Base-by-base conservation (phyloP, 2,888 invertebrate genomes). In the Scaptomyza flava region DNA sequence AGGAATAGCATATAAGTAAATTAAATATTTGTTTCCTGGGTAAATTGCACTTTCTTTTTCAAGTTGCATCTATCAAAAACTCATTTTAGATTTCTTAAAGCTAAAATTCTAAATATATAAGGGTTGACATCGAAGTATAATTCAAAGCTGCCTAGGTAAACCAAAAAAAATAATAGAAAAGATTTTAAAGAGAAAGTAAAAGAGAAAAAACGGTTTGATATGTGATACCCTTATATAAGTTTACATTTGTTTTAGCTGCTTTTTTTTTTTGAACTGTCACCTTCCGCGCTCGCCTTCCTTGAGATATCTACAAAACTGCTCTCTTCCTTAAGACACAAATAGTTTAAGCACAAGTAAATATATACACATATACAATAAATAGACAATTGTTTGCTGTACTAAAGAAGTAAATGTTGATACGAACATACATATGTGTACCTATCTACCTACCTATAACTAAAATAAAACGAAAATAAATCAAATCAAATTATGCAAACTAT, bases 401-500 rank as follows among this genome's bases (percentile, higher is more conserved):
- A 61, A 60, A 62, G 58, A 43, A 53, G 63, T 81, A 56, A 52
- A 70, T 72, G 77, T 71, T 62, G 72, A 58, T 46, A 48, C 6
- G 20, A 14, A 30, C 8, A 72, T 78, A 23, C 14, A 70, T 83
- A 72, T 86, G 72, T 87, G 81, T 87, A 84, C 81, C 87, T 38
- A 38, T 41, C 17, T 38, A 14, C 14, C 38, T 38, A 38, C 2
- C 36, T 17, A 34, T 81, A 68, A 9, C 47, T 27, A 81, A 63
- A 51, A 69, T 81, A 60, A 75, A 69, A 27, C 51, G 59, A 41
- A 27, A 42, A 57, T 45, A 65, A 74, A 64, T 56, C 53, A 54
- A 86, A 83, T 60, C 71, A 70, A 76, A 83, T 66, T 83, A 86
- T 70, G 69, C 70, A 86, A 72, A 77, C 53, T 85, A 72, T 72